Evolutionary conservation across 2,888 invertebrate species (phyloP), one percentile per base, ranked within the genome.

Genomic region (Mechanitis mazaeus): DNA sequence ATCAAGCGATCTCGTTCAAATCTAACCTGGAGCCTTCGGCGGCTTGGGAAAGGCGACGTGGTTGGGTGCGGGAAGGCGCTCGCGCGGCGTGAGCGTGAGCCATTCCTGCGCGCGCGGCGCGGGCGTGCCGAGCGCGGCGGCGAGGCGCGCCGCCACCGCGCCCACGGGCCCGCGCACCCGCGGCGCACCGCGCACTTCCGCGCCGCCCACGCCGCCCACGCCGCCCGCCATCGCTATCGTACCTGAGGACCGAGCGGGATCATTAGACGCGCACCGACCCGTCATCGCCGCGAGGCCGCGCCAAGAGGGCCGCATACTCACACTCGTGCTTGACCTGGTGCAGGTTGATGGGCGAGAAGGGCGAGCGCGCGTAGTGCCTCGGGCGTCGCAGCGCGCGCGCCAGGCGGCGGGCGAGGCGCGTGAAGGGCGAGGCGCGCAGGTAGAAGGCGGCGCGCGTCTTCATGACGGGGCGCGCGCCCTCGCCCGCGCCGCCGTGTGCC

Each of bases 371-470:
- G 66, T 96, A 95, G 87, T 97, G 97, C 31, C 96, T 87, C 4
- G 97, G 95, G 93, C 87, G 86, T 74, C 95, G 94, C 75, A 96
- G 93, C 73, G 95, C 94, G 71, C 95, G 93, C 83, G 97, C 96
- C 68, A 98, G 91, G 68, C 96, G 92, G 66, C 98, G 93, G 60
- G 98, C 97, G 68, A 97, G 94, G 73, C 97, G 93, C 65, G 98
- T 97, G 80, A 97, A 92, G 64, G 96, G 94, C 76, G 97, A 97
- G 60, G 96, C 97, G 83, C 96, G 95, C 78, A 98, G 92, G 91
- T 97, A 98, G 91, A 98, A 98, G 65, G 98, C 98, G 71, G 98
- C 97, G 77, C 98, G 93, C 59, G 98, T 98, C 91, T 98, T 98
- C 97, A 98, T 97, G 55, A 98, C 97, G 59, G 98, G 98, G 61